Evolutionary conservation across 2,797 vertebrate genomes (phyloP).

Genomic region (Hemibagrus guttatus): DNA sequence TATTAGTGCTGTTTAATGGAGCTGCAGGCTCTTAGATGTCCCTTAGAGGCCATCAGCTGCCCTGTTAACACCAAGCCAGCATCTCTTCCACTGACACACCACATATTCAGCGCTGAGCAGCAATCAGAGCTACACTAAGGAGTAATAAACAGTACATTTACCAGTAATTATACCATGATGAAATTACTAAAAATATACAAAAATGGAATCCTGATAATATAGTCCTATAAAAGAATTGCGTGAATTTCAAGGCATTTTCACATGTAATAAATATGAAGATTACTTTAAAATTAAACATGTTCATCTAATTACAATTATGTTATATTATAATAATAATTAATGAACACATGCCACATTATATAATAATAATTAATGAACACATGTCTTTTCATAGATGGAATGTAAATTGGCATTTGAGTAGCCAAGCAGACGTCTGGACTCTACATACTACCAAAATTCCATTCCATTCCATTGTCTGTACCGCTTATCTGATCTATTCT

Average conservation of each 20-base stretch:
- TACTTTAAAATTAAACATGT: background rate
- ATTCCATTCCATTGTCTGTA: no score
- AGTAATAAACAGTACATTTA: constrained; percentile 30
- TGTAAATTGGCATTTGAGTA: background rate
- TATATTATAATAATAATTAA: background rate
- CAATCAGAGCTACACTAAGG: background rate
- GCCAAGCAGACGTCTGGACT: background rate
- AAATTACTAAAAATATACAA: background rate
- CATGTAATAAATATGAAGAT: background rate
- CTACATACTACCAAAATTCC: background rate
- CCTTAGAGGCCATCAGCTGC: constrained; percentile 37
- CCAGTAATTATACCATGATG: background rate
- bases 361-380: background rate
- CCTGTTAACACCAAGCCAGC: constrained; percentile 43
- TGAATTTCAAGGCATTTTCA: no score
- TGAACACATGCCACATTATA: background rate
- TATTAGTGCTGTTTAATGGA: constrained; percentile 49
- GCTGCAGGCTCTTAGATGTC: constrained; percentile 38
- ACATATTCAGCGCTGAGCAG: constrained; percentile 29
- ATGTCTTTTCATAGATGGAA: background rate
- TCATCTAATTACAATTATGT: background rate
- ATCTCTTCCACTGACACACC: constrained; percentile 4
- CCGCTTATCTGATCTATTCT: no score
- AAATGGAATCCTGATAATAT: background rate
- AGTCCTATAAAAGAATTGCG: background rate